Conservation (phyloP, 2,113 vertebrate genomes). For the Erpornis zantholeuca region DNA sequence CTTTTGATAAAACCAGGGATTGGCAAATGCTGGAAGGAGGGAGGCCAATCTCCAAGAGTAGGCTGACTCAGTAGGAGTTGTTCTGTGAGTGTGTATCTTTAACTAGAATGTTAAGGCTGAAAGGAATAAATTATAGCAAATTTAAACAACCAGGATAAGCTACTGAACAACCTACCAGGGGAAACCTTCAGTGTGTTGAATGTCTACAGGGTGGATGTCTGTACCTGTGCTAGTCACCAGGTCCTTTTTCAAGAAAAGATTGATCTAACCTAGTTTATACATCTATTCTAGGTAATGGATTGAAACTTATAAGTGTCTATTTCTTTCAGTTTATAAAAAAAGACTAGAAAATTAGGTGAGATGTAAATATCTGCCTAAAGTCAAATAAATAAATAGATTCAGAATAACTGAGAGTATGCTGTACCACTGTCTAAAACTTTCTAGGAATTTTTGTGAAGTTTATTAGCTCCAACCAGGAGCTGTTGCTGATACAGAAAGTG, state of each 20-base stretch:
- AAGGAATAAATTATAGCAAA: not conserved
- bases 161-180: not conserved
- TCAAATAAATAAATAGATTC: not conserved
- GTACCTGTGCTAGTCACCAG: not conserved
- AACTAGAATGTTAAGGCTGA: not conserved
- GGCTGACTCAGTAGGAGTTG: not conserved
- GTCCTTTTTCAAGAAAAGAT: not conserved
- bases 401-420: not conserved
- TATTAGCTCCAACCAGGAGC: not conserved
- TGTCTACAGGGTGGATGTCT: not conserved
- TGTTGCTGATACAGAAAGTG: not conserved
- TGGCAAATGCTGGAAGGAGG: not conserved
- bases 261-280: not conserved
- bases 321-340: not conserved
- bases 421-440: not conserved
- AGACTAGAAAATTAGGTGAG: not conserved
- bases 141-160: not conserved
- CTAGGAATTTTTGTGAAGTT: not conserved
- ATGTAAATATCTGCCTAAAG: not conserved
- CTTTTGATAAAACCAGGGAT: not conserved
- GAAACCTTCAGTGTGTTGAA: not conserved
- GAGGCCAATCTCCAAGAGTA: not conserved
- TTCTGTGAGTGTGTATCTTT: not conserved
- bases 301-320: not conserved
- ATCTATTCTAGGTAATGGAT: not conserved